Conservation (phyloP, 1,140 invertebrate species). For the Drosophila busckii region DNA sequence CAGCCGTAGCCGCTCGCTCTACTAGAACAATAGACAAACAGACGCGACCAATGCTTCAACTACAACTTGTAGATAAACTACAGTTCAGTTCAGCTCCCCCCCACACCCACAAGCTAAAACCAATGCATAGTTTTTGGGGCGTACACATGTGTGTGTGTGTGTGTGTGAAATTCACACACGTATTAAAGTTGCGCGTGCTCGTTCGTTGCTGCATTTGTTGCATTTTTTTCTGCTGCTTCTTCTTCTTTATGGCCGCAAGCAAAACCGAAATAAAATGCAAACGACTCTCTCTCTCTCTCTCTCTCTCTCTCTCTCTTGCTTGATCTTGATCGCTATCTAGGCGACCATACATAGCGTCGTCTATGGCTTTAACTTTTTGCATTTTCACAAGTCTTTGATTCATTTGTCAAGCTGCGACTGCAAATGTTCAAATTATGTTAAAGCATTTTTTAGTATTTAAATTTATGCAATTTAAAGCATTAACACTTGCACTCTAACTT, state of each 20-base stretch:
- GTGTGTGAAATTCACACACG: slow-evolving; percentile 63
- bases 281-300: slow-evolving; percentile 3
- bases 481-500: no score
- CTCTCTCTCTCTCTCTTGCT: background rate
- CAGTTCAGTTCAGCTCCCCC: background rate
- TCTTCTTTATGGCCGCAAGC: slow-evolving; percentile 3
- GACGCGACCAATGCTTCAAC: slow-evolving; percentile 41
- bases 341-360: no score
- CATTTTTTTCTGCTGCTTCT: background rate
- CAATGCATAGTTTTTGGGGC: slow-evolving; percentile 54
- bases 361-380: no score
- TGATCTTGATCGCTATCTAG: background rate
- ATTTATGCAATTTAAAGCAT: no score
- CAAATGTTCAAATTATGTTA: no score
- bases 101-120: slow-evolving; percentile 9
- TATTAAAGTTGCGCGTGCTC: slow-evolving; percentile 42
- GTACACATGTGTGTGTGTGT: no score
- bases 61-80: slow-evolving; percentile 39
- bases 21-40: slow-evolving; percentile 70
- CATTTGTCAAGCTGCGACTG: no score
- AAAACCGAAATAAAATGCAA: slow-evolving; percentile 35
- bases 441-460: no score
- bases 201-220: slow-evolving; percentile 10
- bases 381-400: no score
- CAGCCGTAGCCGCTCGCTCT: slow-evolving; percentile 62